Conservation (phyloP, 2,113 vertebrate genomes). For the Nyctereutes procyonoides region DNA sequence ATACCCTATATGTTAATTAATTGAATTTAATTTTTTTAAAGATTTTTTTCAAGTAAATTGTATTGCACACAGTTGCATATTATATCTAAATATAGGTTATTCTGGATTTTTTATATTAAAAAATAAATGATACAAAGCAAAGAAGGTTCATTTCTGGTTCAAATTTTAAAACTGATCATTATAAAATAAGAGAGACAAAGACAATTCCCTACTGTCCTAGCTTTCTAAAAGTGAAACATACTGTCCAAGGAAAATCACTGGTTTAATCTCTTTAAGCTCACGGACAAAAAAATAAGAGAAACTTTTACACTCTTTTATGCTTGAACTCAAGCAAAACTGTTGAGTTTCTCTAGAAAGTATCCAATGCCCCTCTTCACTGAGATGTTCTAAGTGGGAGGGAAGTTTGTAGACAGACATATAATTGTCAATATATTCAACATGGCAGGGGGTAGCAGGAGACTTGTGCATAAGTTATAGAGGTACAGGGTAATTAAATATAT, state of each 20-base stretch:
- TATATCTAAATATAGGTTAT: background rate
- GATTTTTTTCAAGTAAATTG: background rate
- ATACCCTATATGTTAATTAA: background rate
- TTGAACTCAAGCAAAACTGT: background rate
- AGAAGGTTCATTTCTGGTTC: background rate
- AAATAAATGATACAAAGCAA: slow-evolving; percentile 32
- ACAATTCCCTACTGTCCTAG: background rate
- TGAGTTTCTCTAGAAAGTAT: background rate
- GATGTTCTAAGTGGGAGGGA: background rate
- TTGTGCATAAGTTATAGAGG: background rate
- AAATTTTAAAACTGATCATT: background rate
- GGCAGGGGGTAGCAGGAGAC: background rate
- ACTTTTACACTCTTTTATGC: slow-evolving; percentile 5
- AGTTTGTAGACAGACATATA: background rate
- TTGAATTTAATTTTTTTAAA: background rate
- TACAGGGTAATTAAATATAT: background rate
- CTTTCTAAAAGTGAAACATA: background rate
- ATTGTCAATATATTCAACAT: background rate
- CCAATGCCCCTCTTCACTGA: background rate
- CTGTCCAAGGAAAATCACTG: background rate
- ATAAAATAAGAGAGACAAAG: background rate
- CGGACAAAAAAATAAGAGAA: background rate
- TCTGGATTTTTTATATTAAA: background rate
- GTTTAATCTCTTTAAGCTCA: background rate
- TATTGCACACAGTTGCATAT: background rate